These are phyloP conservation scores for Chironomus striatipennis DNA, from an alignment of 1,140 invertebrate species.

Conservation along the genomic window DNA sequence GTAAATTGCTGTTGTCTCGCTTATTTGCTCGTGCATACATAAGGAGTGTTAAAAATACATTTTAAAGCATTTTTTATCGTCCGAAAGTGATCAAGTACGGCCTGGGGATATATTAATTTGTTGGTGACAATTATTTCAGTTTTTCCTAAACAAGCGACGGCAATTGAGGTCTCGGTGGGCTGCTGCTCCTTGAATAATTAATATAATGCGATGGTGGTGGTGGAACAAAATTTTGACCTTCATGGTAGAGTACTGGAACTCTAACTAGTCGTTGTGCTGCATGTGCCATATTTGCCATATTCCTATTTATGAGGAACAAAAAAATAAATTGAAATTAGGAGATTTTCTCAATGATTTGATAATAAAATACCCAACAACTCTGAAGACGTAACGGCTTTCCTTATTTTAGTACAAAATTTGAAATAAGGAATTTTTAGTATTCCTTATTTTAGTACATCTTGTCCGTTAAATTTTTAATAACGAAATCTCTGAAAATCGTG, in stretches of 20 bases:
- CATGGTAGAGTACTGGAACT: constrained; percentile 91
- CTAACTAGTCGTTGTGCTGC: constrained; percentile 85
- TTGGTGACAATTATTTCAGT: constrained; percentile 9
- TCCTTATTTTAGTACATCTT: too few species aligned
- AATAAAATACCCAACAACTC: background rate
- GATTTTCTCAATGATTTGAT: too few species aligned
- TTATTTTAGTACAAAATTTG: too few species aligned
- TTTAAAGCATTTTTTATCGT: background rate
- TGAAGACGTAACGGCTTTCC: too few species aligned
- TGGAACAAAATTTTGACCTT: constrained; percentile 46
- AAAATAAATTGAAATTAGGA: background rate
- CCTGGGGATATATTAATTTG: constrained; percentile 16
- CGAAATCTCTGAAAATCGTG: too few species aligned
- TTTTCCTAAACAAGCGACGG: constrained; percentile 39
- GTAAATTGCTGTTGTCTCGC: background rate
- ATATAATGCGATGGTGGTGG: constrained; percentile 44
- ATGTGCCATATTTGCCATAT: constrained; percentile 96
- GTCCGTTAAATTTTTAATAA: too few species aligned
- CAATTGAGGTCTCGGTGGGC: constrained; percentile 38
- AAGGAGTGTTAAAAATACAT: background rate
- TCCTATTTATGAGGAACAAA: constrained; percentile 37
- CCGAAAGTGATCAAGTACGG: constrained; percentile 6
- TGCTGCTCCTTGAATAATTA: constrained; percentile 38
- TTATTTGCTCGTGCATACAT: background rate
- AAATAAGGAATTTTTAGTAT: too few species aligned